Evolutionary conservation across 1,140 invertebrate genomes (phyloP).

Genomic region (Geopemphigus sp.): DNA sequence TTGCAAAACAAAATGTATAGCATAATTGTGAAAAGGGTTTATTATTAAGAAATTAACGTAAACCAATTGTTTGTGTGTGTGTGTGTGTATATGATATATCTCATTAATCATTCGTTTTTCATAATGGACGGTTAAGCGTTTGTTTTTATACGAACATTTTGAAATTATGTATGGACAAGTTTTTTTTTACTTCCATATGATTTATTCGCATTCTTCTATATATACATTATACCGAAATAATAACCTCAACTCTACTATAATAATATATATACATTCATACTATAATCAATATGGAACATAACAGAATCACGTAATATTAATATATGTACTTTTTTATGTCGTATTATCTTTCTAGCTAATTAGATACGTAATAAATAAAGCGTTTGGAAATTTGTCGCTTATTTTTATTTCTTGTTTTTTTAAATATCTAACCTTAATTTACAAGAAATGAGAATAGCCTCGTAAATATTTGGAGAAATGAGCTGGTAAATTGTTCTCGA

Average conservation of each 20-base stretch:
- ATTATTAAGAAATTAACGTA: no score
- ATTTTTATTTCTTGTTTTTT: not conserved
- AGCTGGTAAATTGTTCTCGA: not conserved
- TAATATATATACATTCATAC: not conserved
- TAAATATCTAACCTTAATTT: not conserved
- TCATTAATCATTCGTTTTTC: not conserved
- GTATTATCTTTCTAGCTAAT: not conserved
- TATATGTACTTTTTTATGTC: no score
- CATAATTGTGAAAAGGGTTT: no score
- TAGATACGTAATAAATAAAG: not conserved
- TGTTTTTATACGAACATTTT: not conserved
- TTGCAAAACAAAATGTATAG: no score
- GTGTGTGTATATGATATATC: not conserved
- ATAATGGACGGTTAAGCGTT: not conserved
- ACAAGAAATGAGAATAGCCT: not conserved
- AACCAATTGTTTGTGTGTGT: no score
- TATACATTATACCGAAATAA: no score
- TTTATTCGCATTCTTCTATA: no score
- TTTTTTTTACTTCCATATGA: not conserved
- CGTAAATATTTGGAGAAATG: not conserved
- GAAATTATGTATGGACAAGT: not conserved
- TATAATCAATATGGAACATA: not conserved
- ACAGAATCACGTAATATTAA: not conserved
- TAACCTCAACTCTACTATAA: no score
- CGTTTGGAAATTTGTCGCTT: not conserved